Conservation (phyloP, 2,113 vertebrate genomes). For the Dryoscopus gambensis region DNA sequence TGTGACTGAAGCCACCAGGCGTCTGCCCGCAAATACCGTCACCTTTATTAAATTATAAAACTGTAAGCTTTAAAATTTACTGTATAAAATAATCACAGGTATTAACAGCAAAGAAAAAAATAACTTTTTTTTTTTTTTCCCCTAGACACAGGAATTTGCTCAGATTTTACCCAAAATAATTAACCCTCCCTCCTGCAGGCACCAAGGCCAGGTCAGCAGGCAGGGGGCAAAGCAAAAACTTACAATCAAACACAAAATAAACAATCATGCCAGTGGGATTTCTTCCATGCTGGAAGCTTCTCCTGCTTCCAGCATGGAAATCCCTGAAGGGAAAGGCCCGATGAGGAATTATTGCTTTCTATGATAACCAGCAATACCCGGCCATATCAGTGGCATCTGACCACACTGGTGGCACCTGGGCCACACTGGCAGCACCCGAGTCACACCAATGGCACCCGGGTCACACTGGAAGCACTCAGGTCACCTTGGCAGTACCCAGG, state of each 20-base stretch:
- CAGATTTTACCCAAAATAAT: background rate
- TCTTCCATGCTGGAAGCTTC: background rate
- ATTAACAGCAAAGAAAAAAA: background rate
- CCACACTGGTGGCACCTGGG: background rate
- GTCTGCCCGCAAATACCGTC: background rate
- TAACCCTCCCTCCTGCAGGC: background rate
- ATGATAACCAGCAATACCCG: background rate
- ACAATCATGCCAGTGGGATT: background rate
- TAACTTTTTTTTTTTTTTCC: accelerated
- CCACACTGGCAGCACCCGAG: background rate
- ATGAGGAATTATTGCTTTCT: constrained; percentile 45
- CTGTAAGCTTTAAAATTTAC: background rate
- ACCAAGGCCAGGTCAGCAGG: background rate
- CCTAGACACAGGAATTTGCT: background rate
- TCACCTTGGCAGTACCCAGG: background rate
- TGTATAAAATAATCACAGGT: constrained; percentile 27
- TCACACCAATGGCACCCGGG: background rate
- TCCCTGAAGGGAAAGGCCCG: background rate
- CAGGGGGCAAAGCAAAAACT: background rate
- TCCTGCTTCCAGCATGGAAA: background rate
- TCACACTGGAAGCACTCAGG: background rate
- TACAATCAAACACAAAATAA: background rate
- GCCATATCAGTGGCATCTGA: background rate
- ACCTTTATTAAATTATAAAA: constrained; percentile 48
- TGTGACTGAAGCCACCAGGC: background rate